These are phyloP conservation scores for Syngnathus rostellatus DNA, from an alignment of 2,797 vertebrate genomes.

Conservation along the genomic window DNA sequence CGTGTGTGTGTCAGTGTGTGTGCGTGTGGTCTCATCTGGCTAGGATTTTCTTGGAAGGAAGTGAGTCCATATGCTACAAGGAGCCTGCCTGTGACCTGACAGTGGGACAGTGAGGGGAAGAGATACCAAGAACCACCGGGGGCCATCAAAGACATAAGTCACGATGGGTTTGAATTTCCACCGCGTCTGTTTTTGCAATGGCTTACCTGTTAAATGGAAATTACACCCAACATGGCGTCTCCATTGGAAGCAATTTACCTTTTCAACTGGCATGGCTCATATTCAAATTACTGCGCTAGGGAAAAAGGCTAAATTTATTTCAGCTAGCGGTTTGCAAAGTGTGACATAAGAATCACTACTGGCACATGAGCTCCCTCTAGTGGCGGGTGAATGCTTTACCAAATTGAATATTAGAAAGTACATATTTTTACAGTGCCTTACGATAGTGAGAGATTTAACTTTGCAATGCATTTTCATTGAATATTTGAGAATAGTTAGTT, in stretches of 20 bases:
- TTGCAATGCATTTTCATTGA: no score
- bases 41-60: constrained; percentile 72
- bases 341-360: no score
- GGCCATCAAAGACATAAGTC: neutral
- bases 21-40: constrained; percentile 71
- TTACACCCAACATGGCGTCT: neutral
- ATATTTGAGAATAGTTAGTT: no score
- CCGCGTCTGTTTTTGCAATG: neutral
- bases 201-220: neutral
- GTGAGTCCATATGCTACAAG: constrained; percentile 74
- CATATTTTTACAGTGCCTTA: no score
- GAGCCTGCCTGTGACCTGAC: constrained; percentile 65
- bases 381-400: no score
- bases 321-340: no score
- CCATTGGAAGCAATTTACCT: neutral
- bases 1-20: constrained; percentile 7
- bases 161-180: no score
- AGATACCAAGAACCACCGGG: neutral
- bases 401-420: no score
- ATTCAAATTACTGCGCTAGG: no score
- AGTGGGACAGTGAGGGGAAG: constrained; percentile 37
- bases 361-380: no score
- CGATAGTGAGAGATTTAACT: no score
- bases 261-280: neutral
- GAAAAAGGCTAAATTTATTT: no score